Base-by-base conservation (phyloP, 2,113 vertebrate genomes). In the Cathartes aura region DNA sequence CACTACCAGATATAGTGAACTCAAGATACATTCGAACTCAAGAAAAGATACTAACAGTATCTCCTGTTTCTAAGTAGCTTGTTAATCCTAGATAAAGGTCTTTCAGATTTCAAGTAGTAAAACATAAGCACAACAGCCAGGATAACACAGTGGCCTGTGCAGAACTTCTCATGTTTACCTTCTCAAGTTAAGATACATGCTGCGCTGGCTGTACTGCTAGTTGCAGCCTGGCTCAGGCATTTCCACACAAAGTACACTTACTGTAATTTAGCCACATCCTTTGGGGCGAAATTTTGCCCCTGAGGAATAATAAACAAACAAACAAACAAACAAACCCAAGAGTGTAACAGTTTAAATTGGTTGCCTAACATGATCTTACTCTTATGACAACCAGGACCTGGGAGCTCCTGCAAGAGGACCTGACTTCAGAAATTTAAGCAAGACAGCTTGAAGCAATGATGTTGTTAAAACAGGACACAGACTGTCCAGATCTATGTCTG, bases 11-110 rank as follows among this genome's bases (percentile, higher is more conserved):
- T 10, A 34, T 0, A n/a, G 29, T 0, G 11, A 81, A 70, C 19
- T 22, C 2, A 0, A 87, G 32, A 45, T 3, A 12, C 0, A 22
- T 34, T 2, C 18, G 1, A 66, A 40, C 52, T 40, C 62, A 6
- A 42, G 26, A 47, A 40, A 52, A 36, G 38, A 21, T 3, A 21
- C 5, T 5, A 30, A 30, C 42, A 62, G 1, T 2, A 79, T 16
- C 73, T 50, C 80, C 48, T 12, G 5, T 38, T 72, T 52, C 70
- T 11, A 8, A 64, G n/a, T 2, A 80, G 50, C 42, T 66, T 29
- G 36, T 17, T 52, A 59, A 87, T 55, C 50, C 73, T 5, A 59
- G 72, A 80, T 48, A 60, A 75, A 95, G 30, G 30, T 80, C 55
- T 74, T 72, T 52, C 60, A 58, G 43, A 6, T 78, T 63, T 70